Evolutionary conservation across 2,113 vertebrate species (phyloP), one percentile per base, ranked within the genome.

Genomic region (Arvicanthis niloticus): DNA sequence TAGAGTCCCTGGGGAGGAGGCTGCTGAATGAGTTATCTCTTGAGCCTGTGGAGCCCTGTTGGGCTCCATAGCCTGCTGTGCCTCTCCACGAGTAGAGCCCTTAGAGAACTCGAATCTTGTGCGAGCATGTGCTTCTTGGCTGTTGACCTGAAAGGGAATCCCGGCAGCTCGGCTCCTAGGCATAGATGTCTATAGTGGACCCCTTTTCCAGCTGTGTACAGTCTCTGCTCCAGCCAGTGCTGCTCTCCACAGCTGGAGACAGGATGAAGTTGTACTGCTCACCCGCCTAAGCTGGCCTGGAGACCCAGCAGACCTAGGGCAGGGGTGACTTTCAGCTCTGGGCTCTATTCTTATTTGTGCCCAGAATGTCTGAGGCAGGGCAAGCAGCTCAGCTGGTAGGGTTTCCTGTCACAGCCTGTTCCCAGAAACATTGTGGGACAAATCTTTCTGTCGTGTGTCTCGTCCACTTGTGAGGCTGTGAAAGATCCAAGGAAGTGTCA

Each of bases 71-170:
- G 21, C 29, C 60, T 26, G 68, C 42, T 15, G 17, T 9, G n/a
- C 7, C 6, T 5, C n/a, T 60, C 80, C 53, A 15, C 34, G 3
- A 2, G 21, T 12, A 5, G 70, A 29, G 51, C 6, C 34, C 21
- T 17, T 34, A 3, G 0, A 60, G 77, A 68, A 10, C 2, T 0
- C 31, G 76, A 10, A 37, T 8, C 2, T 3, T 56, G 7, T 37
- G 7, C 80, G 29, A 82, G 26, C 77, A 56, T 31, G 17, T 37
- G 2, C 11, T 12, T 24, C 56, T 42, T 42, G 40, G 53, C 56
- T 15, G 22, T 75, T 70, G 53, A 26, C 3, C 85, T 40, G 26
- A 53, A 84, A 88, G 68, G 31, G 24, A 10, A 11, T 13, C 19
- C 10, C 8, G 58, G 42, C 51, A 58, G 40, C 80, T 82, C 4